Base-by-base conservation (phyloP, 2,888 invertebrate genomes). In the Ormia ochracea region DNA sequence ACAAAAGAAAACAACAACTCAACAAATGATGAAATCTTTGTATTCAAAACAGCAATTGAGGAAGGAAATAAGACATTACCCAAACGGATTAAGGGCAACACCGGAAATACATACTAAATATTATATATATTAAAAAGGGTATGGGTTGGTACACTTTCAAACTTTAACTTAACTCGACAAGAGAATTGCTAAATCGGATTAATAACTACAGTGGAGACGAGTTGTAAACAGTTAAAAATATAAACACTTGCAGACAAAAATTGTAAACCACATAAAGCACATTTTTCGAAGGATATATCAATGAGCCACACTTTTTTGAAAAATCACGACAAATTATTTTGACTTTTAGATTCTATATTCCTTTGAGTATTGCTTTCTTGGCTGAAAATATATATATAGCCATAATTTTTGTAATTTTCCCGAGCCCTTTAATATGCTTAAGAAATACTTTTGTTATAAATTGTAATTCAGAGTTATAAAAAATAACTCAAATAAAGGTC, bases 21-120 rank as follows among this genome's bases (percentile, higher is more conserved):
- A n/a, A 36, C 5, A 1, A 33, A 33, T 9, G 21, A 4, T 45
- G 31, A 19, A 48, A 36, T 45, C 21, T 28, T 65, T 26, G 36
- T 65, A 69, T 78, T 59, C 45, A 68, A 72, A 78, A 75, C 63
- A 65, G 69, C 65, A 78, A 81, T 63, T 73, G 72, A 66, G 48
- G 65, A 68, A 77, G 72, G 78, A 78, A 78, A 77, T 81, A 82
- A 80, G 79, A 75, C 78, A 82, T 82, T 81, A 82, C 78, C 82
- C 78, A 82, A 81, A 73, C 74, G 58, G 74, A 78, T 82, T 82
- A 82, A 72, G 77, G 73, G 58, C 66, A 65, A 72, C 61, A 66
- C 70, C 70, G 79, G 79, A 80, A 48, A 79, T 70, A 59, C 69
- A 23, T 28, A 45, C 31, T 19, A 23, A 41, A 14, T 33, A n/a